Evolutionary conservation across 2,797 vertebrate genomes (phyloP), one percentile per base, ranked within the genome.

Genomic region (Thripadectes ignobilis): DNA sequence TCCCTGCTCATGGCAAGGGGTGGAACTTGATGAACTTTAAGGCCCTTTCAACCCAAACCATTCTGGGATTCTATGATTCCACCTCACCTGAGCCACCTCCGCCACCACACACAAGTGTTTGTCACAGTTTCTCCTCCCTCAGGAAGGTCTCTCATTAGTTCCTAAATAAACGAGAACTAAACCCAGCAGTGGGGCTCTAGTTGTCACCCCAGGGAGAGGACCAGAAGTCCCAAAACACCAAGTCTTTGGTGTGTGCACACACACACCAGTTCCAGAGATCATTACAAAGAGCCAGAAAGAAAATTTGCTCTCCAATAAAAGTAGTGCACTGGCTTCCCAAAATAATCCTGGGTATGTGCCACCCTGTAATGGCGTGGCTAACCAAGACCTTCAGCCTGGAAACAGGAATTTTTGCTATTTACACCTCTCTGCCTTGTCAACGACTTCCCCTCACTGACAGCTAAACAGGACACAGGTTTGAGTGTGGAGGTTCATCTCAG

Each of bases 201-300:
- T 4, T 59, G n/a, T 32, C 54, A 26, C 32, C 49, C 62, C 29
- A 4, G 19, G 2, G 43, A 39, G 4, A 2, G 51, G 19, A 54
- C 69, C 5, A 23, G 10, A 69, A n/a, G 32, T 36, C 66, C 69
- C 84, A n/a, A 3, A 24, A 34, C 45, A 22, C 73, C 27, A 1
- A 9, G 21, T 21, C 61, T 26, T 71, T 0, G 0, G 8, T 6
- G 30, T 10, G 29, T 12, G 8, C 62, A 12, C 29, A 16, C 51
- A 12, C 17, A 9, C 4, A 4, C 12, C 45, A 41, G 41, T 76
- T 43, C 62, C 63, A 43, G 4, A 3, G 19, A 43, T 49, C 30
- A 3, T 21, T 15, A 76, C 30, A 52, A 9, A 38, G 17, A 72
- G 27, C 49, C 54, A 75, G 5, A 12, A n/a, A 30, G 32, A 67